These are phyloP conservation scores for Leistus spinibarbis DNA, from an alignment of 2,888 invertebrate species.

Conservation along the genomic window DNA sequence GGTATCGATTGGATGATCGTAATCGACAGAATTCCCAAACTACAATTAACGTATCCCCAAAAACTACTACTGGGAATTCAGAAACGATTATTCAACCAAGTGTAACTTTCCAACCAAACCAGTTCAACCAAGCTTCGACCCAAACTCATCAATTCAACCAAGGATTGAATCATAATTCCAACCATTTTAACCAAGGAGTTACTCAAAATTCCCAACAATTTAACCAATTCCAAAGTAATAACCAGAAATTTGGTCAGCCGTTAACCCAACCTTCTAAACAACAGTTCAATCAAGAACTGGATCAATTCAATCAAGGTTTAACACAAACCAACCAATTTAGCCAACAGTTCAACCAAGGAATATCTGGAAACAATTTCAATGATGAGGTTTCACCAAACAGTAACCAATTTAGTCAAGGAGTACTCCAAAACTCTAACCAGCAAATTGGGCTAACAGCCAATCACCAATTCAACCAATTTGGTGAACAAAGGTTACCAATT, in stretches of 20 bases:
- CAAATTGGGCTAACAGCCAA: conserved; percentile 60
- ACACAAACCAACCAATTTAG: neutral
- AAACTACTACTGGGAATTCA: conserved; percentile 39
- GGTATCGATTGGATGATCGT: neutral
- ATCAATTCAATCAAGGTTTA: neutral
- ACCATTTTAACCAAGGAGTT: neutral
- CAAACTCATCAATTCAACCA: conserved; percentile 3
- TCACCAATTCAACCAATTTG: conserved; percentile 57
- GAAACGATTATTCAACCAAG: conserved; percentile 58
- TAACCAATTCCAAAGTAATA: neutral
- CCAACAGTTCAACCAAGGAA: neutral
- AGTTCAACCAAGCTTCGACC: neutral
- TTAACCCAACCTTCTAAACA: neutral
- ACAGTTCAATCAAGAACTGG: neutral
- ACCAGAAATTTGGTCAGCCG: neutral
- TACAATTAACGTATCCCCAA: neutral
- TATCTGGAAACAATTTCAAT: neutral
- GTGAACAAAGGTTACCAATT: conserved; percentile 53
- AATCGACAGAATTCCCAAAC: neutral
- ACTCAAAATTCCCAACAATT: neutral
- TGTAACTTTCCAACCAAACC: conserved; percentile 51
- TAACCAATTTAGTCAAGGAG: neutral
- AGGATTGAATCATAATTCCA: neutral
- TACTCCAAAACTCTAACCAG: conserved; percentile 46
- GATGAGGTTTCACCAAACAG: neutral